Conservation (phyloP, 2,888 invertebrate species). For the Coelogynopora nodosa region DNA sequence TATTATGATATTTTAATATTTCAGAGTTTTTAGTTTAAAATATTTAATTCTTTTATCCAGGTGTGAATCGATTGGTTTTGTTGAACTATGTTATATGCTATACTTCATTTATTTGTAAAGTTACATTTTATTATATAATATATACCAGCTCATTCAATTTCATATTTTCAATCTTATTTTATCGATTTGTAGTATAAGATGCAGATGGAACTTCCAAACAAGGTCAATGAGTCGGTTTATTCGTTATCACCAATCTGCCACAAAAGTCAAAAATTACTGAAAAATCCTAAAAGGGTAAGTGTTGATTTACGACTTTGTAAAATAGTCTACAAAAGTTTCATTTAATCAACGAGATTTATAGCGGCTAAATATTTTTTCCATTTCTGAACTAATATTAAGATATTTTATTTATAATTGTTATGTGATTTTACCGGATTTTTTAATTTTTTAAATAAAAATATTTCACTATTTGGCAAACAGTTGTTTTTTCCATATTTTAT, state of each 20-base stretch:
- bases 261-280: conserved; percentile 84
- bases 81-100: not conserved
- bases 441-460: no score
- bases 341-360: no score
- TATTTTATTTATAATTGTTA: no score
- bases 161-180: conserved; percentile 36
- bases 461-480: no score
- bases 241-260: conserved; percentile 90
- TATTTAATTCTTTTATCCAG: not conserved
- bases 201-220: conserved; percentile 54
- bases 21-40: not conserved
- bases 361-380: no score
- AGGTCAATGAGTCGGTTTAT: conserved; percentile 70
- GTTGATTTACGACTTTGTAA: no score
- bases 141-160: not conserved
- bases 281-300: conserved; percentile 79
- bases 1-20: no score
- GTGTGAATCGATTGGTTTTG: not conserved
- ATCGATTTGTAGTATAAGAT: conserved; percentile 56
- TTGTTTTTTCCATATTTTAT: no score
- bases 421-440: no score
- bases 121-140: not conserved
- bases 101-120: not conserved
- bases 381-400: no score
- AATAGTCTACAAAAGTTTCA: no score